Evolutionary conservation across 2,888 invertebrate species (phyloP), one percentile per base, ranked within the genome.

Genomic region (Orthonychiurus folsomi): DNA sequence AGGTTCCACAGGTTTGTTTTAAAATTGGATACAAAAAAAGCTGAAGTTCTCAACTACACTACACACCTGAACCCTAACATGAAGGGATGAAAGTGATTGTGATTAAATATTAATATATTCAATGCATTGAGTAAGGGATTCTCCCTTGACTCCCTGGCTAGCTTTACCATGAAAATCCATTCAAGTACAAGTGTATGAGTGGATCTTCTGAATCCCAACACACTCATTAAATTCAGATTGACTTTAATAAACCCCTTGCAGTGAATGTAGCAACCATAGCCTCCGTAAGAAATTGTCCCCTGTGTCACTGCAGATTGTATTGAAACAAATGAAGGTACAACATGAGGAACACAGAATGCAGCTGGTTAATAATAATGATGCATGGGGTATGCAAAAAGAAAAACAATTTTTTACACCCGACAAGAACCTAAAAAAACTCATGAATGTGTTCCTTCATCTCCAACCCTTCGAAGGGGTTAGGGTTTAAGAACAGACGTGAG

Each of bases 331-430:
- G n/a, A n/a, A n/a, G n/a, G n/a, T n/a, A n/a, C n/a, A n/a, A n/a
- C n/a, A n/a, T n/a, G n/a, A n/a, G n/a, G n/a, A n/a, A n/a, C n/a
- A n/a, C 37, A 37, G 15, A 37, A 37, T 5, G 15, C 37, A 37
- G 37, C 37, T 37, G 37, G 37, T 37, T 37, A 37, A 37, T 37
- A 37, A 37, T 37, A 37, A 37, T 37, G 37, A 37, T 37, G 37
- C 37, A 37, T 37, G 37, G 15, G 15, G 37, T 15, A 37, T 37
- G 37, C 37, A 37, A 37, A 37, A n/a, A n/a, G n/a, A n/a, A n/a
- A n/a, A 37, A 37, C 37, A 37, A 9, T 5, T 15, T 37, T 37
- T 37, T 5, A 15, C 9, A 37, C 15, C 15, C 15, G 15, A 37
- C 37, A 37, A 9, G 37, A 37, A n/a, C n/a, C n/a, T 37, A 9